phyloP scores from a whole-genome alignment of 1,140 invertebrate genomes.

The Protaetia brevitarsis region DNA sequence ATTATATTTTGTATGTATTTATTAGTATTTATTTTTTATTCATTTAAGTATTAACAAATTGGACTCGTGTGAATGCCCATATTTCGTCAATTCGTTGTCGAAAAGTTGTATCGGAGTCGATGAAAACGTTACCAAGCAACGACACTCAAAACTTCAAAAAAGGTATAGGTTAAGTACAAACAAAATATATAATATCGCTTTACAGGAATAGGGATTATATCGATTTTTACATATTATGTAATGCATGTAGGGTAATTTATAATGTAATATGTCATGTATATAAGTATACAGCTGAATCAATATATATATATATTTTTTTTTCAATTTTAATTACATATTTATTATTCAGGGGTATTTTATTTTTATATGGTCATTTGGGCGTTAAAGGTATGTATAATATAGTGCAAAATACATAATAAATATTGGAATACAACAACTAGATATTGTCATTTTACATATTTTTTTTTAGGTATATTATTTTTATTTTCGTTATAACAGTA shows the following conservation, averaged over 20 bases:
- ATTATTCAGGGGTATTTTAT: too few relatives aligned
- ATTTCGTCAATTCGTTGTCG: conserved; percentile 11
- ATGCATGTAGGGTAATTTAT: too few relatives aligned
- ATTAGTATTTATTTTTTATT: background rate
- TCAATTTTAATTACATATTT: too few relatives aligned
- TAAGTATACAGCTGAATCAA: too few relatives aligned
- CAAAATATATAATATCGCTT: too few relatives aligned
- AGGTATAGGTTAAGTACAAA: too few relatives aligned
- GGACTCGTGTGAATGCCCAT: conserved; percentile 14
- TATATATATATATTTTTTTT: too few relatives aligned
- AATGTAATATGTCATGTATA: too few relatives aligned
- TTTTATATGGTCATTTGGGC: conserved; percentile 8
- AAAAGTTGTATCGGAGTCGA: background rate
- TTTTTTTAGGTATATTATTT: background rate
- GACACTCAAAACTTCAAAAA: background rate
- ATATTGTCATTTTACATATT: conserved; percentile 11
- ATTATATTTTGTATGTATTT: too few relatives aligned
- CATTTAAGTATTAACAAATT: background rate
- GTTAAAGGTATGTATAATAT: background rate
- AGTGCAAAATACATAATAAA: conserved; percentile 17
- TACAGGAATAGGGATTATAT: background rate
- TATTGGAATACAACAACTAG: conserved; percentile 16
- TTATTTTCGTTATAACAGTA: conserved; percentile 4
- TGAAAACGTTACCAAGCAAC: conserved; percentile 1
- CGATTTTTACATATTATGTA: too few relatives aligned